These are phyloP conservation scores for Aplysina aerophoba DNA, from an alignment of 37 sponge, comb jelly and placozoan genomes.

Conservation along the genomic window DNA sequence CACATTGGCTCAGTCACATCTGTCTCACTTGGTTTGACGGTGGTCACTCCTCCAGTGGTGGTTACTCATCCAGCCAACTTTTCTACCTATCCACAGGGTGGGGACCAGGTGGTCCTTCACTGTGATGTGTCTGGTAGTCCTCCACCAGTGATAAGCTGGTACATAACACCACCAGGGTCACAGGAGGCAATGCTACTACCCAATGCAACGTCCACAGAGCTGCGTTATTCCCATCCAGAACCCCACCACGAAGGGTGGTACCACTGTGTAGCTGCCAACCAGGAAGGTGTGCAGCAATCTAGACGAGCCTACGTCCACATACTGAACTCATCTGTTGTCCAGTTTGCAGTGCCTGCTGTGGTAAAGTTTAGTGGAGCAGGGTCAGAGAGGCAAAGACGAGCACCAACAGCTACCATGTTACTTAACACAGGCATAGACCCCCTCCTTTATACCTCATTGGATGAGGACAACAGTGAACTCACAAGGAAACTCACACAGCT, in stretches of 20 bases:
- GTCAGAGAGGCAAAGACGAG: not conserved
- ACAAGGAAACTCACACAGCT: not conserved
- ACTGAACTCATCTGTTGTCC: slow-evolving; percentile 16
- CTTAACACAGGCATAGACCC: slow-evolving; percentile 20
- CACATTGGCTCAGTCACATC: slow-evolving; percentile 4
- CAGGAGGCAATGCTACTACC: not conserved
- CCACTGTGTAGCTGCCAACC: slow-evolving; percentile 4
- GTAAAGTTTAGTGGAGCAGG: not conserved
- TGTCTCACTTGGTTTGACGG: not conserved
- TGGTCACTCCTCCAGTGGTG: not conserved
- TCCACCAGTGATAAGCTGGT: slow-evolving; percentile 1
- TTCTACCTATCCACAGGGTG: slow-evolving; percentile 5
- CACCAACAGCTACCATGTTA: not conserved
- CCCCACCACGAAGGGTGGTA: not conserved
- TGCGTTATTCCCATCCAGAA: not conserved
- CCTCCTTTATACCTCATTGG: not conserved
- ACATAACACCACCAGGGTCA: not conserved
- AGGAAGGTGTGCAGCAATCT: not conserved
- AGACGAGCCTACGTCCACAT: not conserved
- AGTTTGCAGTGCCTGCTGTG: slow-evolving; percentile 20
- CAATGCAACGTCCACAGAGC: not conserved
- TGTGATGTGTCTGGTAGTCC: not conserved
- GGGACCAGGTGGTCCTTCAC: not conserved
- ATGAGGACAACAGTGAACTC: slow-evolving; percentile 18
- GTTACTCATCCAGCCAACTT: not conserved